Percentiles rank a stretch among this genome's conserved stretches.
These are phyloP conservation scores for Semnornis frantzii DNA, from an alignment of 2,113 vertebrate genomes.

Conservation along the genomic window DNA sequence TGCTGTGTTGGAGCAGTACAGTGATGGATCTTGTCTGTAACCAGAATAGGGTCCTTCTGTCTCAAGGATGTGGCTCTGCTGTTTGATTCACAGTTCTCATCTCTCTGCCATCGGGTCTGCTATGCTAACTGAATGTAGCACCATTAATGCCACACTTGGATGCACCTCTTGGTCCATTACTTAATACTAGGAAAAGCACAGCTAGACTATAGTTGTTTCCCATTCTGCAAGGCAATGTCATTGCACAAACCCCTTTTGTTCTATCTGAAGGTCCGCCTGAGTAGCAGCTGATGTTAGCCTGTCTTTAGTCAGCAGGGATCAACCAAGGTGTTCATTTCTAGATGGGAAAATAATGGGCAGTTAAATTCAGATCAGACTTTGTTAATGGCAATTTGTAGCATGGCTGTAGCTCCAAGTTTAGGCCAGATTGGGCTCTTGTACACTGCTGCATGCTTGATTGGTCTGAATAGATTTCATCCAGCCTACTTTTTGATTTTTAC, in stretches of 20 bases:
- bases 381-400: background rate
- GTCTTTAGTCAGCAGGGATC: background rate
- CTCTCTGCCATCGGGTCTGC: background rate
- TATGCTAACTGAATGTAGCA: background rate
- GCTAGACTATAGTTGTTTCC: background rate
- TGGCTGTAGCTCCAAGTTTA: background rate
- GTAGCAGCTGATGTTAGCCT: background rate
- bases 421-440: background rate
- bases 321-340: background rate
- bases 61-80: background rate
- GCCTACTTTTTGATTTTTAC: background rate
- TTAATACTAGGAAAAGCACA: background rate
- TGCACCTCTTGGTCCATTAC: background rate
- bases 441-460: background rate
- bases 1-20: accelerated
- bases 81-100: background rate
- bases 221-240: background rate
- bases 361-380: background rate
- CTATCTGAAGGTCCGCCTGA: background rate
- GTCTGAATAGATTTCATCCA: background rate
- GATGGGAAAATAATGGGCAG: background rate
- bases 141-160: background rate
- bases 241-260: background rate
- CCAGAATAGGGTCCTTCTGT: background rate
- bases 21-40: background rate